Conservation (phyloP, 37 sponge, comb jelly and placozoan species). For the Oopsacas minuta region DNA sequence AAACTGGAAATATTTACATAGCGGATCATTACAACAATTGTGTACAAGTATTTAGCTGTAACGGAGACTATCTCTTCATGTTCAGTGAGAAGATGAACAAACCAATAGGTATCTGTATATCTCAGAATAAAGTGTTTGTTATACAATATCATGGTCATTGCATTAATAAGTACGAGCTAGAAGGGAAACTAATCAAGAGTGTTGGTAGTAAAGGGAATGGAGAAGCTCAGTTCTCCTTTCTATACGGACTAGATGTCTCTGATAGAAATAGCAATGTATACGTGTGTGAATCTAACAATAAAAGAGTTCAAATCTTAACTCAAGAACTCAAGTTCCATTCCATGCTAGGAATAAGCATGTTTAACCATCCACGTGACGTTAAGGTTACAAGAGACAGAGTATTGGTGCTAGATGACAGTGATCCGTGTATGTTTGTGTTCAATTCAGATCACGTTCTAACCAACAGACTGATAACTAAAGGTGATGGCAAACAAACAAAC, state of each 20-base stretch:
- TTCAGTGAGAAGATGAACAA: slow-evolving; percentile 8
- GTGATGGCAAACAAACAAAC: no score
- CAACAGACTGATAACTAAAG: no score
- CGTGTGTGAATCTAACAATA: neutral
- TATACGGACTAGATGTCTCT: neutral
- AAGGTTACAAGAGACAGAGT: slow-evolving; percentile 12
- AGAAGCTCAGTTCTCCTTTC: neutral
- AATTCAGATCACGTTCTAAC: slow-evolving; percentile 16
- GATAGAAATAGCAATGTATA: neutral
- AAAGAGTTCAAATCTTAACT: slow-evolving; percentile 4
- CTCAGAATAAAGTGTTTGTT: neutral
- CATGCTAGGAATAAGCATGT: slow-evolving; percentile 4
- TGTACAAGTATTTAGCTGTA: slow-evolving; percentile 33
- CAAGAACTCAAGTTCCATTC: slow-evolving; percentile 15
- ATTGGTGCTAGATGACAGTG: slow-evolving; percentile 13
- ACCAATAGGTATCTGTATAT: neutral
- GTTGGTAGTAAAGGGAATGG: slow-evolving; percentile 10
- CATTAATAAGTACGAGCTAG: slow-evolving; percentile 9
- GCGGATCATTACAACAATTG: slow-evolving; percentile 53
- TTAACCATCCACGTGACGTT: neutral
- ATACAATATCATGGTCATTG: neutral
- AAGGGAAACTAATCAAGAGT: slow-evolving; percentile 12
- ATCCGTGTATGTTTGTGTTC: slow-evolving; percentile 9
- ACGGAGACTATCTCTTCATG: slow-evolving; percentile 8
- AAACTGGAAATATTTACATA: slow-evolving; percentile 32